Base-by-base conservation (phyloP, 2,113 vertebrate genomes). In the Plecotus auritus region DNA sequence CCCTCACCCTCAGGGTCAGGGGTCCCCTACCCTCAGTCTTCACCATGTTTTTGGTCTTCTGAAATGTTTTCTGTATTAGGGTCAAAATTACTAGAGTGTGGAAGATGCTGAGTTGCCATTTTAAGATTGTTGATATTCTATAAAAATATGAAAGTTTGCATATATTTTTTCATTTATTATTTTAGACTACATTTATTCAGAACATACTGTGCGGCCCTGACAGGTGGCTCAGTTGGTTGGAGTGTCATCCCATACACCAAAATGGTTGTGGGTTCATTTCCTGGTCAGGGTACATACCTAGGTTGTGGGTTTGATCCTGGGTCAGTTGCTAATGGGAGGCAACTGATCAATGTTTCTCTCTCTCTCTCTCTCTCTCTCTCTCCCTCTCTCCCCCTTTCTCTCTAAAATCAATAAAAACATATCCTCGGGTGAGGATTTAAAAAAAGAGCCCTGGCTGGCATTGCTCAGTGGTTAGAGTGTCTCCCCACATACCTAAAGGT, bases 91-190 rank as follows among this genome's bases (percentile, higher is more conserved):
- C 20, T 81, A 76, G 28, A 82, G 93, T 78, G 11, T 88, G 35
- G 32, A 78, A 94, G 74, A 82, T 85, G 90, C 20, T 90, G n/a
- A 56, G 66, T 93, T 78, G 69, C 2, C 61, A 30, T 94, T 69
- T 95, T 82, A 88, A 95, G 47, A 90, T 67, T 82, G 30, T 92
- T 94, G 26, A 54, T 90, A 92, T 18, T 92, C 22, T 84, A 77
- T 92, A 70, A 28, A 61, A 66, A 77, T 69, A 37, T 42, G n/a
- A 66, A 92, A 35, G 20, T 92, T 94, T 84, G 9, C 17, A 32
- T 70, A 40, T 84, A 64, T 80, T 64, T 4, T 85, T 85, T 49
- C 85, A 37, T 92, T 94, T 95, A 91, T 49, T 88, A 30, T 61
- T 74, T 90, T 92, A 93, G 76, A 89, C 9, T 40, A 37, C 11